Evolutionary conservation across 2,113 vertebrate genomes (phyloP).

Genomic region (Nanorana parkeri): DNA sequence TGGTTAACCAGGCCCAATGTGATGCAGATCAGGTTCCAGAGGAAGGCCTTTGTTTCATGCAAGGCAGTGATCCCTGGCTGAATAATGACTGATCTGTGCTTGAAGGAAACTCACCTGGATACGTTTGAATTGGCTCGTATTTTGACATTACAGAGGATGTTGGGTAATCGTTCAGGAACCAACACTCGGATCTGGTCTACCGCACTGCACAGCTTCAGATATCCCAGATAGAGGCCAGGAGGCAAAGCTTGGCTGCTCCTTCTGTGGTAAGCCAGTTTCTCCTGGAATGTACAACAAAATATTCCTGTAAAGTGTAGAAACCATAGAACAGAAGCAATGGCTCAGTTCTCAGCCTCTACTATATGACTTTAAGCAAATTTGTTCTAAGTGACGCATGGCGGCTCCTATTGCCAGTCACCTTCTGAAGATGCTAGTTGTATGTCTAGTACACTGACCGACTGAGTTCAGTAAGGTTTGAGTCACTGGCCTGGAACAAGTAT

Average conservation of each 20-base stretch:
- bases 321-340: neutral
- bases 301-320: neutral
- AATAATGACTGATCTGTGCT: no score
- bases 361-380: no score
- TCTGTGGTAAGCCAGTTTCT: constrained; percentile 87
- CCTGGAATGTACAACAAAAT: constrained; percentile 67
- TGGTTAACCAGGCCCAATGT: no score
- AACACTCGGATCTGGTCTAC: constrained; percentile 90
- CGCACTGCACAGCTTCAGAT: constrained; percentile 88
- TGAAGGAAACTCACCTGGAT: constrained; percentile 76
- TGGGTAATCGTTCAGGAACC: constrained; percentile 86
- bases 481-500: no score
- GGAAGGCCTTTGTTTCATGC: no score
- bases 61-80: no score
- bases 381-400: no score
- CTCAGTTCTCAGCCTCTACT: neutral
- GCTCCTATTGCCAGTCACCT: no score
- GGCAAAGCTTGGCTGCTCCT: constrained; percentile 80
- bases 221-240: constrained; percentile 87
- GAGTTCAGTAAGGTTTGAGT: no score
- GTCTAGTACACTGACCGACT: no score
- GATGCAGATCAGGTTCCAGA: no score
- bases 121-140: constrained; percentile 87
- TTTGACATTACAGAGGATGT: constrained; percentile 87
- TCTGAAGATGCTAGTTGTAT: no score